A percentile compares a stretch with the other conserved stretches of the same genome.
Evolutionary conservation across 2,888 invertebrate genomes (phyloP).

Genomic region (Tenthredo notha): DNA sequence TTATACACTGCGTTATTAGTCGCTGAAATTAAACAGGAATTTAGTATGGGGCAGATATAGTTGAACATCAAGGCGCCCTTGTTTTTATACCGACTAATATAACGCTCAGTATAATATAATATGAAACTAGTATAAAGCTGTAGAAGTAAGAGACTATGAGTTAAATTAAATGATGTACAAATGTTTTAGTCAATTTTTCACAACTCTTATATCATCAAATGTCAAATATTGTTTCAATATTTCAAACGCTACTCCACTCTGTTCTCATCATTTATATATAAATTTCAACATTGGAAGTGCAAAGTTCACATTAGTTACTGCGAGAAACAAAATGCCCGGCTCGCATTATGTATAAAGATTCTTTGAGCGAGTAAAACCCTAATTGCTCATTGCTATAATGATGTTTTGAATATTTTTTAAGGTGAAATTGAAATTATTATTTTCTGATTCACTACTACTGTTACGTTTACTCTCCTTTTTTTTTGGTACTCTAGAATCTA

Average conservation of each 20-base stretch:
- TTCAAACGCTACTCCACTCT: not conserved
- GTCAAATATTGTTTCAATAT: not conserved
- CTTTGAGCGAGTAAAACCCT: not conserved
- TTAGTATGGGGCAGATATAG: not conserved
- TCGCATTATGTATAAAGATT: not conserved
- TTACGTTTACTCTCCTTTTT: not conserved
- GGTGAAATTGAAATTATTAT: not conserved
- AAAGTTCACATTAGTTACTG: not conserved
- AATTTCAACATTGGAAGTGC: not conserved
- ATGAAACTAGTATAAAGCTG: not conserved
- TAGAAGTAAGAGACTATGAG: constrained; percentile 26
- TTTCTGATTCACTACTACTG: not conserved
- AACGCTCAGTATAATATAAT: constrained; percentile 14
- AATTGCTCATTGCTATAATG: not conserved
- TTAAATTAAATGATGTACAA: constrained; percentile 38
- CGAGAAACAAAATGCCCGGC: not conserved
- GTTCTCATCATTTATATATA: not conserved
- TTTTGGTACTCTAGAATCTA: not conserved
- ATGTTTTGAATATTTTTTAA: not conserved
- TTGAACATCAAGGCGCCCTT: not conserved
- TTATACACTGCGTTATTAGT: not conserved
- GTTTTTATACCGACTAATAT: not conserved
- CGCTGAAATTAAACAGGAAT: not conserved
- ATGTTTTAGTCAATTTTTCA: constrained; percentile 4
- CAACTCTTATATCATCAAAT: not conserved